phyloP scores from a whole-genome alignment of 2,113 vertebrate species.

The Oryzias javanicus region DNA sequence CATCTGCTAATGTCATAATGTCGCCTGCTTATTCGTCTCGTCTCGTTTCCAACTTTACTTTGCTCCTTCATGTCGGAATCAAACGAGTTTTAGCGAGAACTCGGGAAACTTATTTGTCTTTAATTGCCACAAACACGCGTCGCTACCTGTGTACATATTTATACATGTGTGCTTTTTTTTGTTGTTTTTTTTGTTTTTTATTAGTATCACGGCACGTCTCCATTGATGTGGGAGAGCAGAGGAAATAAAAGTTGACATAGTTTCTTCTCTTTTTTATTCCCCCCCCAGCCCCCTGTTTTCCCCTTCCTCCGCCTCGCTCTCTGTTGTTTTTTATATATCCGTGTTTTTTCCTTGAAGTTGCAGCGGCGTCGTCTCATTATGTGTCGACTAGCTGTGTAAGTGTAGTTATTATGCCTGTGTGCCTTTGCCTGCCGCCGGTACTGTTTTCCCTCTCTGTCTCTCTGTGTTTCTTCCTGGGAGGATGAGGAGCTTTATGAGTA shows the following conservation, averaged over 20 bases:
- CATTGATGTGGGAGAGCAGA: constrained; percentile 80
- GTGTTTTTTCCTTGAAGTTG: constrained; percentile 71
- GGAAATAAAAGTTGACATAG: constrained; percentile 81
- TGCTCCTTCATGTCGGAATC: constrained; percentile 73
- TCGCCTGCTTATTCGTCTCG: constrained; percentile 70
- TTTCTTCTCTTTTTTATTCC: constrained; percentile 60
- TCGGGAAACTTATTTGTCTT: constrained; percentile 74
- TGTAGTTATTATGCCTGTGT: constrained; percentile 73
- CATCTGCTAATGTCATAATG: constrained; percentile 78
- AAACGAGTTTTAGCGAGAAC: constrained; percentile 74
- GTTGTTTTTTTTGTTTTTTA: constrained; percentile 71
- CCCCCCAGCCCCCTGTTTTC: constrained; percentile 49
- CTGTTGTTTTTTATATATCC: constrained; percentile 72
- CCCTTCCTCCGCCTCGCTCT: constrained; percentile 50
- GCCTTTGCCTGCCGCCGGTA: constrained; percentile 60
- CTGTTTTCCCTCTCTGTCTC: constrained; percentile 45
- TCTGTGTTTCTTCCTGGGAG: constrained; percentile 61
- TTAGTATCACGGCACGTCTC: constrained; percentile 69
- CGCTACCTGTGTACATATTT: constrained; percentile 66
- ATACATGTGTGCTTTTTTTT: constrained; percentile 50
- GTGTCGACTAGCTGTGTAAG: constrained; percentile 74
- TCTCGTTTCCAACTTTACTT: constrained; percentile 70
- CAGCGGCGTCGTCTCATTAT: constrained; percentile 74
- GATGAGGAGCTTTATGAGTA: constrained; percentile 78
- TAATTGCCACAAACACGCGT: constrained; percentile 78